Evolutionary conservation across 2,797 vertebrate genomes (phyloP), one percentile per base, ranked within the genome.

Genomic region (Anabacerthia variegaticeps): DNA sequence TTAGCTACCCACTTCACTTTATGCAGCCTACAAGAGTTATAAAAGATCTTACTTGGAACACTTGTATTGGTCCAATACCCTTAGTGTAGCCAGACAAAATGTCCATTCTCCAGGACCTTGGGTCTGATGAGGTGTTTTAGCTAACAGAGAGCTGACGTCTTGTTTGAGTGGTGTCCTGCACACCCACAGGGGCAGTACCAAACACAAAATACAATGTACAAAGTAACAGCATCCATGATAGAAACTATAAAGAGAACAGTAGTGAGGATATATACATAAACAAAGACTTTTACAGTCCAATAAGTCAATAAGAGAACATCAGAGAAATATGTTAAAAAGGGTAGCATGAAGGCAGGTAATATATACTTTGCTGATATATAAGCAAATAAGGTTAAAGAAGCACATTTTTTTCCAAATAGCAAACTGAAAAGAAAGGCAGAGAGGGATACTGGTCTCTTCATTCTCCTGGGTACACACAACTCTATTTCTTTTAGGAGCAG

Each of bases 361-460:
- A 27, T 36, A 1, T 4, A 66, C 54, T 52, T 79, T 7, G 4
- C 36, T 34, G 18, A n/a, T n/a, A 37, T 2, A 13, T 24, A 46
- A 51, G 8, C 72, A 16, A 72, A 28, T 3, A 81, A 26, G 21
- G 54, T 56, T 77, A 20, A 88, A 90, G 62, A 26, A 3, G 2
- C 4, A 23, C 1, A 8, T 8, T 51, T 71, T 68, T 81, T 61
- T 46, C 8, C n/a, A 82, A 89, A 79, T 5, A 87, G 39, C 46
- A 69, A 72, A 78, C 14, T 39, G n/a, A 78, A 89, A 20, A 81
- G 21, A 79, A 85, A 87, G 26, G 36, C 5, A 9, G 62, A 84
- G 36, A 68, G 20, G 9, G 11, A 77, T 65, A 63, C 6, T 0
- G 0, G n/a, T 44, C 26, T 82, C 41, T 76, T 44, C 34, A 14